Base-by-base conservation (phyloP, 2,888 invertebrate genomes). In the Empis stercorea region DNA sequence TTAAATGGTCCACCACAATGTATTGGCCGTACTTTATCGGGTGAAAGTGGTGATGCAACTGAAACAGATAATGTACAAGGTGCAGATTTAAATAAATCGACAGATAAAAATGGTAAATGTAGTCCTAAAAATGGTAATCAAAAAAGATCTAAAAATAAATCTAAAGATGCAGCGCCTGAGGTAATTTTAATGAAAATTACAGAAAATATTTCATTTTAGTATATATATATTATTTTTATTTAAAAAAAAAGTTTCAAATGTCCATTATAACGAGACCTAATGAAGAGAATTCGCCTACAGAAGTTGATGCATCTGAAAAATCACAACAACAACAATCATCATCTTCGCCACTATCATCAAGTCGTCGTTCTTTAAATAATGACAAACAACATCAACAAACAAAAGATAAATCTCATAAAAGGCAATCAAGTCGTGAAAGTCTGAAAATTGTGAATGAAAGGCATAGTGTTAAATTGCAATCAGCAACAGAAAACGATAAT, bases 1-100 rank as follows among this genome's bases (percentile, higher is more conserved):
- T 73, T 96, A 46, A 96, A 96, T 72, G 96, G 96, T 0, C 94
- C 93, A 9, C 84, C 68, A 13, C 65, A 65, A 43, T 63, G 60
- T 50, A 59, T 62, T 45, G 56, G 57, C 13, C 57, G 64, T 5
- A 50, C 56, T 20, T 60, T 58, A 49, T 56, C 55, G 3, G 32
- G 75, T 76, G 44, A 73, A 76, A 54, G 62, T 63, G 45, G 62
- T 45, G 64, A 73, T 34, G 81, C 81, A 54, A 80, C 78, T 27
- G 84, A 82, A 58, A 76, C 79, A 2, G 60, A 59, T 47, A 73
- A 76, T 9, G 70, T 70, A 10, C 73, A 74, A 66, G 74, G 56
- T 10, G 52, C 58, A 4, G 67, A 67, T 49, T 59, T 57, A 1
- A 56, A 56, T 36, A 55, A 56, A 20, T 43, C 48, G 30, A 47